A percentile compares a stretch with the other conserved stretches of the same genome.
Evolutionary conservation across 35 echinoderm and acorn worm species (phyloP).

Genomic region (Anneissia japonica): DNA sequence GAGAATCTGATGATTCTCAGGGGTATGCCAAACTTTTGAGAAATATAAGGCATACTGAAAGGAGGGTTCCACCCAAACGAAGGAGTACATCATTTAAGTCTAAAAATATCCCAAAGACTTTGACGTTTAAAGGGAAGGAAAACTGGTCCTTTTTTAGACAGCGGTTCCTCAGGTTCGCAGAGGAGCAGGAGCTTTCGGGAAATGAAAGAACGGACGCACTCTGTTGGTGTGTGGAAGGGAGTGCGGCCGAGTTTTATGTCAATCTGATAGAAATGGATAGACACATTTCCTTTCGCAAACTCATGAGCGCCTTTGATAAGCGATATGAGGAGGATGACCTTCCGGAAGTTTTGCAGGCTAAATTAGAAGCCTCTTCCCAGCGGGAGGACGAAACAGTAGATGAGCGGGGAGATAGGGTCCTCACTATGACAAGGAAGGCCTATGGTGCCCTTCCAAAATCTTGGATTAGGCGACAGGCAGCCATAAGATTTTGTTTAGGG

Average conservation of each 20-base stretch:
- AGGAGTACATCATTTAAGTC: no score
- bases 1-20: no score
- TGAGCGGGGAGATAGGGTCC: background rate
- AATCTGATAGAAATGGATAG: background rate
- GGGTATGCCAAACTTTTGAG: no score
- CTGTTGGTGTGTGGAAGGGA: no score
- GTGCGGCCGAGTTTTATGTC: background rate
- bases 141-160: no score
- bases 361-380: background rate
- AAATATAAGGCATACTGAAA: no score
- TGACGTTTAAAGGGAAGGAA: no score
- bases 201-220: no score
- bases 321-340: background rate
- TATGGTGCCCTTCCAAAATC: background rate
- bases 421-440: background rate
- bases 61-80: no score
- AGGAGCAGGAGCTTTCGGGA: no score
- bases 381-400: background rate
- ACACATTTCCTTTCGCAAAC: background rate
- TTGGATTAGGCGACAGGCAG: background rate
- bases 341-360: background rate
- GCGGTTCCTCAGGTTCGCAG: no score
- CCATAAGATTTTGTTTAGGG: background rate
- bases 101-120: no score
- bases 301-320: background rate